phyloP scores from a whole-genome alignment of 1,140 invertebrate genomes.

The Cotesia glomerata region DNA sequence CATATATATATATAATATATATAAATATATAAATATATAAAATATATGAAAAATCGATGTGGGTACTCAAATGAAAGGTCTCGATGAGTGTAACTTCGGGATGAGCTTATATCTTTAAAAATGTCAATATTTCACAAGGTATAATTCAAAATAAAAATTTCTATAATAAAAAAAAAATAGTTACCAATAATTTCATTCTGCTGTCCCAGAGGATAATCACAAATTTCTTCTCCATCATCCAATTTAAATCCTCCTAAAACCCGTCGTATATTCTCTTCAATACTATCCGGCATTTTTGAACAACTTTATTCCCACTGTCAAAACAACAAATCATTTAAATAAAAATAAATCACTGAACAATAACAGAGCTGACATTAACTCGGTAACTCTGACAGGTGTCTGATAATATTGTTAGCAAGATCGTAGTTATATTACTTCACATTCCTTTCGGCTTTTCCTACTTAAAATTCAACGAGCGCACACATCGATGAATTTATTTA shows the following conservation, averaged over 20 bases:
- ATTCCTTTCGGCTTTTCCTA: background rate
- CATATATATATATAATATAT: too few relatives aligned
- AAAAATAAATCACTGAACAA: background rate
- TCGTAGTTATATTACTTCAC: background rate
- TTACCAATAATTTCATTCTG: constrained; percentile 76
- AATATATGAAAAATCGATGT: too few relatives aligned
- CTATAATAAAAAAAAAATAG: background rate
- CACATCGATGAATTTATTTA: background rate
- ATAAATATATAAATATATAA: too few relatives aligned
- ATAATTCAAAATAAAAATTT: too few relatives aligned
- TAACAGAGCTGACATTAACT: too few relatives aligned
- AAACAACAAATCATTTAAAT: background rate
- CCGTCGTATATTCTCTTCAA: constrained; percentile 40
- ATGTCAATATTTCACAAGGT: too few relatives aligned
- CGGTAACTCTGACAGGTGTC: background rate
- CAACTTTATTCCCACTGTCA: background rate
- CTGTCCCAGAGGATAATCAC: constrained; percentile 79
- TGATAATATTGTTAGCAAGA: background rate
- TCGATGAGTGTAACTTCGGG: too few relatives aligned
- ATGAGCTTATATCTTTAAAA: too few relatives aligned
- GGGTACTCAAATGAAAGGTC: too few relatives aligned
- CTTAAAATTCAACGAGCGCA: background rate
- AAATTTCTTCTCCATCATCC: constrained; percentile 67
- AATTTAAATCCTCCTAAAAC: constrained; percentile 37
- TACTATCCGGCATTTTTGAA: constrained; percentile 38